These are phyloP conservation scores for Aepyceros melampus DNA, from an alignment of 2,113 vertebrate species.

Conservation along the genomic window DNA sequence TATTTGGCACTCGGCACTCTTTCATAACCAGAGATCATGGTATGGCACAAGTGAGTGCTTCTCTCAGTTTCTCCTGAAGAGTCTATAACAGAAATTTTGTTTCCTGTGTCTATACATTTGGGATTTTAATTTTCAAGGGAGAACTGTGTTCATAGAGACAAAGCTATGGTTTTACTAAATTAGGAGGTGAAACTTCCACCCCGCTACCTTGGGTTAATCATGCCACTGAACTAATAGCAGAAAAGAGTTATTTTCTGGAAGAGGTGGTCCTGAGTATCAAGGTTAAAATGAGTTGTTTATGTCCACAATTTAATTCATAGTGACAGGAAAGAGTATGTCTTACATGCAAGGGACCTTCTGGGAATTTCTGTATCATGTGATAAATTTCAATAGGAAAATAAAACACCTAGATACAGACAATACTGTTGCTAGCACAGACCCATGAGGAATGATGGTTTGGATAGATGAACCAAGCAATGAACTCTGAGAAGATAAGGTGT, in stretches of 20 bases:
- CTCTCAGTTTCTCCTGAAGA: neutral
- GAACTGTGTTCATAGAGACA: neutral
- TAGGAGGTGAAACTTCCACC: neutral
- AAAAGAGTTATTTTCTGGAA: neutral
- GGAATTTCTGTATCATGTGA: neutral
- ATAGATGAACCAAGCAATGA: neutral
- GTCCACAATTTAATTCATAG: neutral
- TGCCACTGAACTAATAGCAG: neutral
- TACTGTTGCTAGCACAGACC: neutral
- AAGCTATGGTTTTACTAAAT: neutral
- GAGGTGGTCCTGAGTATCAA: neutral
- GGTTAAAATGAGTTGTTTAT: neutral
- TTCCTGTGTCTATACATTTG: neutral
- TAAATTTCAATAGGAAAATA: neutral
- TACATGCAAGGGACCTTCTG: neutral
- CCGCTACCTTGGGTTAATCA: neutral
- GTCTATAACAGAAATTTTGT: neutral
- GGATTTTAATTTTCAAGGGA: neutral
- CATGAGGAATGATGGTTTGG: neutral
- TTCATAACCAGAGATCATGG: neutral
- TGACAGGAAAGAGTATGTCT: neutral
- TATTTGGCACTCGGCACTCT: accelerated
- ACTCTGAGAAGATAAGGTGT: neutral
- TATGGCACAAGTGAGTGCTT: neutral
- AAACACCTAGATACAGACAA: neutral